Evolutionary conservation across 2,113 vertebrate species (phyloP), one percentile per base, ranked within the genome.

Genomic region (Edolisoma coerulescens): DNA sequence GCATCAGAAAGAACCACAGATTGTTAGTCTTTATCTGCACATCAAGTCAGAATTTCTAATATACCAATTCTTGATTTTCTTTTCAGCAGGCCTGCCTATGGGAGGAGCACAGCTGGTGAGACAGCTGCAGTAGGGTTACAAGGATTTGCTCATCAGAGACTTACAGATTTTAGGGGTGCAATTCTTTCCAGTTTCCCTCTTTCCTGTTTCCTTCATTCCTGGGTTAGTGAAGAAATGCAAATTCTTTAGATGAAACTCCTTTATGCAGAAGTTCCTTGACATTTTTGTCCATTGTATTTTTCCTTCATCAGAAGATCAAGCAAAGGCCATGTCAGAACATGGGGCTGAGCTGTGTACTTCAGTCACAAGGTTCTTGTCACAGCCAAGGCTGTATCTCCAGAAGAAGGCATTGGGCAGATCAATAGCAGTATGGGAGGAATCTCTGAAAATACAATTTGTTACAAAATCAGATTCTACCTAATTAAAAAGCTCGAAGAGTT

Each of bases 401-500:
- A 22, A 22, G 24, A 61, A 86, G 69, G 50, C 78, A 71, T 26
- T 84, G 53, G 92, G 86, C 79, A 92, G 28, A 89, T 85, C 86
- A 91, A 11, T 45, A 53, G 81, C 57, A 75, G 27, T 44, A 82
- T 79, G 18, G 27, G 42, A 94, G 14, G 42, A 91, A 69, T 76
- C 49, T 73, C 64, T 88, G 45, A 89, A 85, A 92, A 80, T 49
- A 74, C 19, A 77, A 16, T 37, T 67, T 49, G 50, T 39, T 73
- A 79, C n/a, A 89, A 95, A 94, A 82, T 65, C 19, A 61, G 76
- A 49, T 94, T 95, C 89, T 95, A 95, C 73, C 89, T 94, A 92
- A 94, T 92, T 95, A 88, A 95, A 94, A 97, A 92, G 39, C 85
- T 94, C 91, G 60, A 93, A 88, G 71, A 81, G n/a, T 83, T 65